Conservation (phyloP, 1,140 invertebrate genomes). For the Nixonia krombeini region DNA sequence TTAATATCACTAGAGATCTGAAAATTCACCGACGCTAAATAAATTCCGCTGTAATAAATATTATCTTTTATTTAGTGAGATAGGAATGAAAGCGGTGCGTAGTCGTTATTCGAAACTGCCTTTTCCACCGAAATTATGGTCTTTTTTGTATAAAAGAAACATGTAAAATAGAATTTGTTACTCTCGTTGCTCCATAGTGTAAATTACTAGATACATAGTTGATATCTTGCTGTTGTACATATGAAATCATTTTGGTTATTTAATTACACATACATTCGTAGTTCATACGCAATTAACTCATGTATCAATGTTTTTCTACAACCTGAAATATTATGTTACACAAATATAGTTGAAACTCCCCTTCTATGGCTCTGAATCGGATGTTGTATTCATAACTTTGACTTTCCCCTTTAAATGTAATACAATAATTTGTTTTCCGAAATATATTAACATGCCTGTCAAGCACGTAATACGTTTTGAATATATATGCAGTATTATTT, state of each 20-base stretch:
- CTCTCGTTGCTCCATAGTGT: slow-evolving; percentile 65
- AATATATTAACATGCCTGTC: too few species aligned
- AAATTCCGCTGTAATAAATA: slow-evolving; percentile 6
- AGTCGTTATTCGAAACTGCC: slow-evolving; percentile 39
- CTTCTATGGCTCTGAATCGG: too few species aligned
- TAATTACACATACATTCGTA: slow-evolving; percentile 52
- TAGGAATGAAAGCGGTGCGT: slow-evolving; percentile 21
- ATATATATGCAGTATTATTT: too few species aligned
- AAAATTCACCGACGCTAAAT: too few species aligned
- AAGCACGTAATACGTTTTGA: too few species aligned
- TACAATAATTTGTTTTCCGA: too few species aligned
- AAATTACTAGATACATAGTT: slow-evolving; percentile 57
- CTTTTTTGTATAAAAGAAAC: slow-evolving; percentile 46
- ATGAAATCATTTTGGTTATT: slow-evolving; percentile 35
- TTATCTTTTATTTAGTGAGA: too few species aligned
- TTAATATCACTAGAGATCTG: too few species aligned
- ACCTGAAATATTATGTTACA: slow-evolving; percentile 11
- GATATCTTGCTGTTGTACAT: slow-evolving; percentile 49
- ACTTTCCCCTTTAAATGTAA: too few species aligned
- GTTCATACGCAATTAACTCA: slow-evolving; percentile 45
- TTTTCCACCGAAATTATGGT: slow-evolving; percentile 35
- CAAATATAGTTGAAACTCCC: slow-evolving; percentile 4
- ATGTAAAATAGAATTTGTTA: slow-evolving; percentile 71
- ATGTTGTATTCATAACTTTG: too few species aligned
- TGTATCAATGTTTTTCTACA: slow-evolving; percentile 54